These are phyloP conservation scores for Antheraea yamamai DNA, from an alignment of 2,888 invertebrate genomes.

Conservation along the genomic window DNA sequence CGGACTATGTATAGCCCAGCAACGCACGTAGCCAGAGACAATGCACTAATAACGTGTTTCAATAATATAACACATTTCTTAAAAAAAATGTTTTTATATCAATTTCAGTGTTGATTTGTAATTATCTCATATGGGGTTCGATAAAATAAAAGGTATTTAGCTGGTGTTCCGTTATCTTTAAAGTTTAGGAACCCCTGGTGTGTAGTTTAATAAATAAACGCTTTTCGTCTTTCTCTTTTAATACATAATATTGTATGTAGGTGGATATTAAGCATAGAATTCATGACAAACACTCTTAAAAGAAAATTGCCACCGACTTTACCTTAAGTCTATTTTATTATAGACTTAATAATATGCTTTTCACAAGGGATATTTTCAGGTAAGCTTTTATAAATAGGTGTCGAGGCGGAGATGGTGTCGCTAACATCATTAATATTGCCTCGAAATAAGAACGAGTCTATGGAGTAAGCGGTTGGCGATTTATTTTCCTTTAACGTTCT, in stretches of 20 bases:
- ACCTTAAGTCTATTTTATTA: background rate
- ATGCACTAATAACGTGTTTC: no score
- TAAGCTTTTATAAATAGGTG: slow-evolving; percentile 8
- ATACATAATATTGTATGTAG: background rate
- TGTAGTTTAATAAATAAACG: no score
- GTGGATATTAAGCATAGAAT: background rate
- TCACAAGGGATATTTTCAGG: background rate
- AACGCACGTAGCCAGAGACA: no score
- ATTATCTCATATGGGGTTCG: no score
- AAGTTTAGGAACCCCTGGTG: no score
- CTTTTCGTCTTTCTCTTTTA: background rate
- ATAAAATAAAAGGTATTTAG: no score
- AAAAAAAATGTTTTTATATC: no score
- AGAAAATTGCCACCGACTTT: background rate
- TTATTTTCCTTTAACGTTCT: background rate
- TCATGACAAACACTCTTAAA: background rate
- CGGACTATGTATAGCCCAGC: no score
- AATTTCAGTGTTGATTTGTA: no score
- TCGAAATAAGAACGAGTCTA: background rate
- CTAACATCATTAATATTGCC: slow-evolving; percentile 4
- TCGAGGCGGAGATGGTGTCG: background rate
- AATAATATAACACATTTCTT: no score
- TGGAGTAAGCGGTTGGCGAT: background rate
- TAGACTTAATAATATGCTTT: slow-evolving; percentile 5
- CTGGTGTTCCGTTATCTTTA: no score